Evolutionary conservation across 2,888 invertebrate species (phyloP), one percentile per base, ranked within the genome.

Genomic region (Scotopteryx bipunctaria): DNA sequence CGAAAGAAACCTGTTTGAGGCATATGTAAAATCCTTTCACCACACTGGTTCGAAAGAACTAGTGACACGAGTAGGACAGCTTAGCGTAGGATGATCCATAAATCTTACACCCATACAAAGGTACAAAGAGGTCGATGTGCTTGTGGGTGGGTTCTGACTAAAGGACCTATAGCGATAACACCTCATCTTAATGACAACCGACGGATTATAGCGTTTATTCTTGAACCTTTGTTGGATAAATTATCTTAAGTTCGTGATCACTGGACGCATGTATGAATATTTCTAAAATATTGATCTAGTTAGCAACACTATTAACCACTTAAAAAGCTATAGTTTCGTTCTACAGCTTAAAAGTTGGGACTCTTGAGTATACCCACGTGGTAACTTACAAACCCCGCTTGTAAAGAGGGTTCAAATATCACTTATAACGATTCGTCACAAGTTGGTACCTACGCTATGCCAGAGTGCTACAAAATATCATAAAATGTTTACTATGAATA

Each of bases 401-500:
- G 13, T 21, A 33, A 31, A 36, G 8, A 46, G 35, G 47, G 41
- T 38, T 43, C 38, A 44, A 50, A 52, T 61, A 36, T 52, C 37
- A 50, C 46, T 15, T 43, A 38, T 52, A 60, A 52, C 47, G 43
- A 59, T 54, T 59, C 56, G 57, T 62, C 63, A 60, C 57, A 63
- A 58, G 37, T 48, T 33, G 41, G 32, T 37, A 36, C 41, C 31
- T 13, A 16, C 14, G 17, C 25, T 55, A 48, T 42, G 32, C 55
- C 40, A 58, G 61, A 57, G 57, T 55, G 52, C 54, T 55, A 57
- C 58, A 66, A 67, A 70, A 64, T 57, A 51, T 60, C 45, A 67
- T 67, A 67, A 74, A 71, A 63, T 63, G 61, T 69, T 63, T 62
- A 59, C 59, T 68, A 66, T 65, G 61, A 69, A 69, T 68, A 66